Conservation (phyloP, 2,888 invertebrate species). For the Clusia tigrina region DNA sequence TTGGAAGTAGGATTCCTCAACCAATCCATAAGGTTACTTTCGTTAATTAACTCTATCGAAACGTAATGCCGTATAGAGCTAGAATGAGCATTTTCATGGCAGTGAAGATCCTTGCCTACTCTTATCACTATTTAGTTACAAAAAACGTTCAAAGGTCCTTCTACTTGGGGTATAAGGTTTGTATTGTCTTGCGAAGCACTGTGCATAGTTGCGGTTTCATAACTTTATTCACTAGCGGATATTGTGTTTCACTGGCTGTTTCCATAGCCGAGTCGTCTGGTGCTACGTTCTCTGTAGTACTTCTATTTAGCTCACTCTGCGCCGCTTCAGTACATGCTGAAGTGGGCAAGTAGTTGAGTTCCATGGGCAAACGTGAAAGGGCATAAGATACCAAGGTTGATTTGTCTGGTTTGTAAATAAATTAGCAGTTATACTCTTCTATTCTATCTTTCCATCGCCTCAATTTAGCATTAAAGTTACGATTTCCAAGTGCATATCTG, state of each 20-base stretch:
- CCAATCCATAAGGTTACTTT: not conserved
- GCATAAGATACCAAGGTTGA: conserved; percentile 26
- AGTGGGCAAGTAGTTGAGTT: not conserved
- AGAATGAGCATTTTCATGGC: conserved; percentile 3
- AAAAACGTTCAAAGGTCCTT: conserved; percentile 21
- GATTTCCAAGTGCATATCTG: not conserved
- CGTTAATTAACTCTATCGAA: not conserved
- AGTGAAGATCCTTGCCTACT: not conserved
- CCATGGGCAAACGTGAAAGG: conserved; percentile 15
- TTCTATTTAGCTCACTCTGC: no score
- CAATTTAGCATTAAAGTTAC: conserved; percentile 9
- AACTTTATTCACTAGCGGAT: no score
- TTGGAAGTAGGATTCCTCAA: not conserved
- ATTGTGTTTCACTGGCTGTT: no score
- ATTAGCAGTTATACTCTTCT: conserved; percentile 25
- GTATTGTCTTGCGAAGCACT: conserved; percentile 21
- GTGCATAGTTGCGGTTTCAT: conserved; percentile 11
- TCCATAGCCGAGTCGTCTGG: no score
- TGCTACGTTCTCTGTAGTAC: no score
- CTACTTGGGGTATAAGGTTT: conserved; percentile 15
- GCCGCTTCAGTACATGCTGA: not conserved
- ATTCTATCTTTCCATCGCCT: conserved; percentile 27
- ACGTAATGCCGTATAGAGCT: not conserved
- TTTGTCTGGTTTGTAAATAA: conserved; percentile 26
- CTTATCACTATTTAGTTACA: conserved; percentile 22